Evolutionary conservation across 2,113 vertebrate species (phyloP).

Genomic region (Morone saxatilis): DNA sequence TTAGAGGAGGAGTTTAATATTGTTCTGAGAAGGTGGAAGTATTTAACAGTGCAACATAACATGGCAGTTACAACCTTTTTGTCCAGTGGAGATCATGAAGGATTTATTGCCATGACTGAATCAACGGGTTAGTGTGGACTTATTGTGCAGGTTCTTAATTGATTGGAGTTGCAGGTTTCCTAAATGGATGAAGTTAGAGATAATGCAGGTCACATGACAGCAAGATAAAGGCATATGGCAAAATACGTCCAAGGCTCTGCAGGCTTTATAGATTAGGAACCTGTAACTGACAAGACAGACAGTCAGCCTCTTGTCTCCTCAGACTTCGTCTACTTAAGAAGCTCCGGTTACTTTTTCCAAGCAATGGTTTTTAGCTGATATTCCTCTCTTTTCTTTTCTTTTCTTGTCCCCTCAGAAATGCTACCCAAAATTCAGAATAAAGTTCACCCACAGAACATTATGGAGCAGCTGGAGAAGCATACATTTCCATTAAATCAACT

Average conservation of each 20-base stretch:
- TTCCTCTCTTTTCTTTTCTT: background rate
- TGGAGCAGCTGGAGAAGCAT: background rate
- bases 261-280: background rate
- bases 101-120: background rate
- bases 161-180: background rate
- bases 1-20: background rate
- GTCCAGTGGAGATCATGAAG: background rate
- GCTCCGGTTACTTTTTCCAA: background rate
- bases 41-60: background rate
- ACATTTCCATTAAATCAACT: background rate
- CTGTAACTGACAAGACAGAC: background rate
- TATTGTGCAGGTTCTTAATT: background rate
- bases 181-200: background rate
- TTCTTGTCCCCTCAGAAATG: constrained; percentile 49
- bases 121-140: constrained; percentile 7
- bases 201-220: constrained; percentile 18
- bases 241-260: background rate
- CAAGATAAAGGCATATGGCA: constrained; percentile 2
- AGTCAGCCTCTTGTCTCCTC: background rate
- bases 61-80: background rate
- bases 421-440: constrained; percentile 44
- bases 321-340: background rate
- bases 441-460: constrained; percentile 45
- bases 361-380: too few species aligned
- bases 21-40: constrained; percentile 22